A percentile compares a stretch with the other conserved stretches of the same genome.
These are phyloP conservation scores for Epicampocera succincta DNA, from an alignment of 2,888 invertebrate species.

Conservation along the genomic window DNA sequence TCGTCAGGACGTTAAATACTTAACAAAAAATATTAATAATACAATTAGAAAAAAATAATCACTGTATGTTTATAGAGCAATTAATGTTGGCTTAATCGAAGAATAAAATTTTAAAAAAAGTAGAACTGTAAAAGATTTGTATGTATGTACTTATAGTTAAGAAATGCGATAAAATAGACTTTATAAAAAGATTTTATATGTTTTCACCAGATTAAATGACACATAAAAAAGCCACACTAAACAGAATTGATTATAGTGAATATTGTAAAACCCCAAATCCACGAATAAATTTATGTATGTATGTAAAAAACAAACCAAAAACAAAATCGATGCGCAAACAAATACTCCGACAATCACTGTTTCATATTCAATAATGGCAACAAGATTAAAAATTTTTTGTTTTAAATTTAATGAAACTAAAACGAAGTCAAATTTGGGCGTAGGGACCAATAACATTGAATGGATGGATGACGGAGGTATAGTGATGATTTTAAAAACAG, in stretches of 20 bases:
- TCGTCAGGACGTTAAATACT: constrained; percentile 79
- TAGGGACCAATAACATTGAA: constrained; percentile 62
- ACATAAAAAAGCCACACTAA: constrained; percentile 44
- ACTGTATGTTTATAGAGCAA: constrained; percentile 76
- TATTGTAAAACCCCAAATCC: neutral
- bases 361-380: constrained; percentile 50
- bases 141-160: constrained; percentile 53
- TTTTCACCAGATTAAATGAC: constrained; percentile 57
- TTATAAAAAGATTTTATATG: constrained; percentile 66
- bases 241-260: constrained; percentile 58
- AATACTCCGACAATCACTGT: constrained; percentile 67
- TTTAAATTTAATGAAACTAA: constrained; percentile 1
- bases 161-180: constrained; percentile 64
- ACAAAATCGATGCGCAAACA: constrained; percentile 63
- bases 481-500: constrained; percentile 4
- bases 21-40: constrained; percentile 41
- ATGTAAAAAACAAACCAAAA: constrained; percentile 13
- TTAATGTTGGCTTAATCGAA: constrained; percentile 78
- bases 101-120: constrained; percentile 58
- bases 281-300: neutral
- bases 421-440: constrained; percentile 49
- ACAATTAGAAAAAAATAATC: constrained; percentile 50
- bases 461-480: constrained; percentile 22
- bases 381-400: constrained; percentile 7
- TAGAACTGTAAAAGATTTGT: constrained; percentile 58